Conservation (phyloP, 2,113 vertebrate genomes). For the Rhegmatorhina hoffmannsi region DNA sequence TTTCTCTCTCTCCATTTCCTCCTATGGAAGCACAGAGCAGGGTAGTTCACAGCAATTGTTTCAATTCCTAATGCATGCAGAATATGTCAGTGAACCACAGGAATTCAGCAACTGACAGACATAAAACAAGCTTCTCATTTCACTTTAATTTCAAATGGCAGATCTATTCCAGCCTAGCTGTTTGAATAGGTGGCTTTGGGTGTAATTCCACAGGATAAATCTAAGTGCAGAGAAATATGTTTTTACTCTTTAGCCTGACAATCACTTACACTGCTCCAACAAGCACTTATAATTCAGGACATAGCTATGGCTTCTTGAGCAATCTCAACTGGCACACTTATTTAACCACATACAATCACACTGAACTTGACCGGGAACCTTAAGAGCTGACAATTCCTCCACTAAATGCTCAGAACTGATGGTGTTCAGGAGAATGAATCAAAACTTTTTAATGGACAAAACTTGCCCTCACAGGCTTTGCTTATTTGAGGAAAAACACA, state of each 20-base stretch:
- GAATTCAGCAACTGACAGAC: not conserved
- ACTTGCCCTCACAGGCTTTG: not conserved
- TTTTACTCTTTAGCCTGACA: not conserved
- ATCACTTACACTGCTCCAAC: not conserved
- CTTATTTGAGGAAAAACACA: not conserved
- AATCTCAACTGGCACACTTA: not conserved
- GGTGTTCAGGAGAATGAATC: not conserved
- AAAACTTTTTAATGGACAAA: not conserved
- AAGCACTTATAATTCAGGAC: not conserved
- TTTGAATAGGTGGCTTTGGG: accelerated
- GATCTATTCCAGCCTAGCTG: not conserved
- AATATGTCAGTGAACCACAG: not conserved
- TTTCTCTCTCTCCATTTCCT: not conserved
- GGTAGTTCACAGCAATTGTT: not conserved
- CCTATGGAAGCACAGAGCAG: not conserved
- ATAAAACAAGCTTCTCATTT: not conserved
- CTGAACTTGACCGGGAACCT: not conserved
- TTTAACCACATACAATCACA: not conserved
- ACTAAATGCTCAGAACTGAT: not conserved
- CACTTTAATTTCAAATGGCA: not conserved
- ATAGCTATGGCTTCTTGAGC: not conserved
- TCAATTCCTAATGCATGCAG: not conserved
- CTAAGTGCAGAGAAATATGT: not conserved
- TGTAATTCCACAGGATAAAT: not conserved
- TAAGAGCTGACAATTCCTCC: not conserved